Percentiles rank a stretch among this genome's conserved stretches.
Conservation (phyloP, 2,113 vertebrate genomes). For the Pristiophorus japonicus region DNA sequence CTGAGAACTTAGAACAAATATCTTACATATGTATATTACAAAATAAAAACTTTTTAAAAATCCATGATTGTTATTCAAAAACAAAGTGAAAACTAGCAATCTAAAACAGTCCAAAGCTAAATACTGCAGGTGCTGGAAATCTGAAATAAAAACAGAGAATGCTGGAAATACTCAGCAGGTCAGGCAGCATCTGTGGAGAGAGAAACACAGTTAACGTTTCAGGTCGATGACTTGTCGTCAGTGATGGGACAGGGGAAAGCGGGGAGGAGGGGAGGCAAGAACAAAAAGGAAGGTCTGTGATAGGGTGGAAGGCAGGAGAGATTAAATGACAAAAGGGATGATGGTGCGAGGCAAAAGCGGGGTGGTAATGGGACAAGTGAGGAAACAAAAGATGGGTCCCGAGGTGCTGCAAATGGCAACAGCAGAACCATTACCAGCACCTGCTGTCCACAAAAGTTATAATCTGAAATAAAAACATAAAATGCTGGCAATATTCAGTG, state of each 20-base stretch:
- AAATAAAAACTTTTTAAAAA: not conserved
- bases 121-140: not conserved
- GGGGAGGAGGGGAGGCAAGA: too few species aligned
- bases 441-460: too few species aligned
- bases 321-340: not conserved
- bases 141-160: not conserved
- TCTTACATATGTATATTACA: not conserved
- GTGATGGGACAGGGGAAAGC: too few species aligned
- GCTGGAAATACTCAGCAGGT: not conserved
- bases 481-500: too few species aligned
- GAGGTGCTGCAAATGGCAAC: too few species aligned
- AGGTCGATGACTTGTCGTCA: not conserved
- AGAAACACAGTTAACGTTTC: not conserved
- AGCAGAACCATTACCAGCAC: too few species aligned
- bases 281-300: not conserved
- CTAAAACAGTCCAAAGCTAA: not conserved
- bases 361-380: too few species aligned
- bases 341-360: not conserved
- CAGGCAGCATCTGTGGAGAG: not conserved
- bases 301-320: not conserved
- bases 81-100: too few species aligned
- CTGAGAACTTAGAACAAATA: not conserved
- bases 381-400: too few species aligned
- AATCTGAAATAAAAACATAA: too few species aligned
- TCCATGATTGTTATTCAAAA: too few species aligned